phyloP scores from a whole-genome alignment of 2,888 invertebrate species.

The Ctena decussata region DNA sequence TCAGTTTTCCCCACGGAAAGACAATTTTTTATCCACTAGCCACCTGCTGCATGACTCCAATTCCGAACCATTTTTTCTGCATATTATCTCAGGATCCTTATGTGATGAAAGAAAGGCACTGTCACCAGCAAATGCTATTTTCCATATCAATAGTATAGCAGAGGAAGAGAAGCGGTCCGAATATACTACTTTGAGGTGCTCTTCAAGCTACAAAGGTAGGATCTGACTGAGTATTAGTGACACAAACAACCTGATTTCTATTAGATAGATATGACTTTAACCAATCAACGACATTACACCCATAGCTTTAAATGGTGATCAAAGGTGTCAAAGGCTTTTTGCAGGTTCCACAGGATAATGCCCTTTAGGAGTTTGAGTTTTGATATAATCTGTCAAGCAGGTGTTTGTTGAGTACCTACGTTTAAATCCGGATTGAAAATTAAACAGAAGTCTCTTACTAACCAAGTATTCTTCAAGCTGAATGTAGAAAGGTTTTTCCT shows the following conservation, averaged over 20 bases:
- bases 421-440: background rate
- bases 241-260: conserved; percentile 32
- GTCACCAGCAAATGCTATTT: background rate
- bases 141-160: background rate
- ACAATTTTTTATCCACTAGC: no score
- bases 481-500: no score
- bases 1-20: no score
- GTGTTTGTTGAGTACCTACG: background rate
- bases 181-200: background rate
- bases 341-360: conserved; percentile 26
- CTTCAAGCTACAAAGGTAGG: background rate
- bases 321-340: conserved; percentile 53
- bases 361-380: background rate
- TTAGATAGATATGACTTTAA: conserved; percentile 34
- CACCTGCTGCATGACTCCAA: background rate
- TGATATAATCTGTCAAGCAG: background rate
- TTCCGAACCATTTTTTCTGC: background rate
- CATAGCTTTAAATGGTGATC: conserved; percentile 33
- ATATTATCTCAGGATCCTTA: background rate
- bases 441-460: background rate
- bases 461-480: no score
- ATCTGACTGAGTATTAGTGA: no score
- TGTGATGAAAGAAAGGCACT: background rate
- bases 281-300: conserved; percentile 32
- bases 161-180: background rate